Conservation (phyloP, 2,113 vertebrate species). For the Hassar affinis region DNA sequence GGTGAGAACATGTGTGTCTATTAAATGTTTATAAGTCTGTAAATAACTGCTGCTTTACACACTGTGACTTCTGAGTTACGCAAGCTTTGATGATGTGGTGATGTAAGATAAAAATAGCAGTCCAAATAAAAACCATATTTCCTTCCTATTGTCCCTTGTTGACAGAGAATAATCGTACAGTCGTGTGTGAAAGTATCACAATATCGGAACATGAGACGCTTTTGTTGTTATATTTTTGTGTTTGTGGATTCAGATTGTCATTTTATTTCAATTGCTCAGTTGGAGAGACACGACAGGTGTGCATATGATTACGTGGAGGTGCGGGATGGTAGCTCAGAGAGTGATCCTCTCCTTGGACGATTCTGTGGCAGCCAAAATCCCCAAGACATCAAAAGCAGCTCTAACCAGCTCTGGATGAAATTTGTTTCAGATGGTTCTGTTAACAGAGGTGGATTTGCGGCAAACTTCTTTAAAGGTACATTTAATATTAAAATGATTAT, state of each 20-base stretch:
- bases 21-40: not conserved
- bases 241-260: not conserved
- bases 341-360: slow-evolving; percentile 89
- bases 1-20: slow-evolving; percentile 68
- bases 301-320: slow-evolving; percentile 97
- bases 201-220: too few species aligned
- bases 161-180: not conserved
- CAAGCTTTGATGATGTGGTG: not conserved
- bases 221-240: not conserved
- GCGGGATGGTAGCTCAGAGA: slow-evolving; percentile 85
- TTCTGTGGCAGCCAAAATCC: slow-evolving; percentile 97
- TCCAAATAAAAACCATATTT: not conserved
- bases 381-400: slow-evolving; percentile 89
- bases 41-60: not conserved
- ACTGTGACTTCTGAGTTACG: not conserved
- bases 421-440: slow-evolving; percentile 97
- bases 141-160: not conserved
- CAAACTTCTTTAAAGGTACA: slow-evolving; percentile 95
- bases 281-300: slow-evolving; percentile 95
- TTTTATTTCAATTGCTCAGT: slow-evolving; percentile 65
- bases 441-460: slow-evolving; percentile 96
- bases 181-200: not conserved
- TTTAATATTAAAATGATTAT: not conserved
- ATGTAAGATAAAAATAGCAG: not conserved
- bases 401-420: slow-evolving; percentile 95